Evolutionary conservation across 2,888 invertebrate genomes (phyloP).

Genomic region (Blastobasis lacticolella): DNA sequence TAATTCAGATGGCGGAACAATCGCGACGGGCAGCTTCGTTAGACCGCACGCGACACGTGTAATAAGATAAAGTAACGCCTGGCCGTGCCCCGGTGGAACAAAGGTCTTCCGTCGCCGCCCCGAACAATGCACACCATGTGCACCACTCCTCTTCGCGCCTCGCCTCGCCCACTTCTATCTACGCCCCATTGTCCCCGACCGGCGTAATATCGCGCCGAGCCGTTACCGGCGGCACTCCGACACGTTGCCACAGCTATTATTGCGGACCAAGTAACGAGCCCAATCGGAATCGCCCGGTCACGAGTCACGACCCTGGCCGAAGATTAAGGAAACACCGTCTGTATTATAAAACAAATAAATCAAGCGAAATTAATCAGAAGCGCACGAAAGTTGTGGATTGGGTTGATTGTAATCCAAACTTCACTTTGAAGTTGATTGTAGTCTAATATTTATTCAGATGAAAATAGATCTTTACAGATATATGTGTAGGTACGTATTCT

Average conservation of each 20-base stretch:
- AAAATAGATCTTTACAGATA: background rate
- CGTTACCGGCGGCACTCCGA: no score
- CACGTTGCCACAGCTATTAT: no score
- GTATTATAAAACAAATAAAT: background rate
- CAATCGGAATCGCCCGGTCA: constrained; percentile 2
- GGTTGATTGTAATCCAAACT: constrained; percentile 30
- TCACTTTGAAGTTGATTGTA: constrained; percentile 26
- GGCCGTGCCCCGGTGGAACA: constrained; percentile 48
- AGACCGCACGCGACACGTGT: constrained; percentile 55
- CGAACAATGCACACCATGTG: constrained; percentile 44
- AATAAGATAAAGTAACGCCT: constrained; percentile 60
- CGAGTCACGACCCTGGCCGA: background rate
- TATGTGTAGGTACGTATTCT: no score
- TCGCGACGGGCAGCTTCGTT: constrained; percentile 51
- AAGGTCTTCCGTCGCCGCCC: constrained; percentile 51
- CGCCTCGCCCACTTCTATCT: constrained; percentile 33
- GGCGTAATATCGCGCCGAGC: constrained; percentile 7
- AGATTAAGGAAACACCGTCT: background rate
- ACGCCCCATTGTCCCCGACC: constrained; percentile 5
- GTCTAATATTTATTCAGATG: constrained; percentile 50
- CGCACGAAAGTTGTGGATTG: constrained; percentile 15
- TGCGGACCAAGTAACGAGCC: no score
- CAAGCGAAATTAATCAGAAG: background rate
- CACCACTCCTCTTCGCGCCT: constrained; percentile 15
- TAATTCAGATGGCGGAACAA: constrained; percentile 51